Conservation (phyloP, 2,797 vertebrate species). For the Aulostomus chinensis region DNA sequence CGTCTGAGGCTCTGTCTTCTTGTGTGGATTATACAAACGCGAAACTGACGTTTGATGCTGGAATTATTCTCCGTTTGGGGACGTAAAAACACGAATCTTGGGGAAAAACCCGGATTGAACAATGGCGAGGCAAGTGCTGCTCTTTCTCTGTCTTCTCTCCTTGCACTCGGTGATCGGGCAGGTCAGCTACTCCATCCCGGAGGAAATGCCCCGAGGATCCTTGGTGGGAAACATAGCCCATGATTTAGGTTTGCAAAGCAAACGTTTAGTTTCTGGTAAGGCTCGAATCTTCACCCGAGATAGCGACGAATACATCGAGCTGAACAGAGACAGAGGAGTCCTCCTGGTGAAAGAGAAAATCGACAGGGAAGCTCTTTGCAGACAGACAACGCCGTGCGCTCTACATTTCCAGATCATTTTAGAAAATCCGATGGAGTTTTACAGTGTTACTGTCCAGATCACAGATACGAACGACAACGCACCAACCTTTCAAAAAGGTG, state of each 20-base stretch:
- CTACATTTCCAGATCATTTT: constrained; percentile 85
- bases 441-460: constrained; percentile 77
- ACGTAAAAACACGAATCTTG: too few relatives aligned
- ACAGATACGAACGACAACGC: constrained; percentile 68
- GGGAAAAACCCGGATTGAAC: constrained; percentile 40
- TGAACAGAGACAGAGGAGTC: constrained; percentile 82
- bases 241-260: constrained; percentile 68
- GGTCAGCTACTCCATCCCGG: constrained; percentile 85
- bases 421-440: constrained; percentile 86
- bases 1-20: too few relatives aligned
- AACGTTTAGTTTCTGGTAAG: constrained; percentile 73
- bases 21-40: too few relatives aligned
- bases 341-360: constrained; percentile 85
- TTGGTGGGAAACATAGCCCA: constrained; percentile 64
- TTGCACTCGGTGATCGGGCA: constrained; percentile 64
- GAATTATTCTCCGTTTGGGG: too few relatives aligned
- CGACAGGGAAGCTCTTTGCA: constrained; percentile 86
- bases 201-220: constrained; percentile 83
- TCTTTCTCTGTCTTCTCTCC: constrained; percentile 73
- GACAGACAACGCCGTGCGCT: constrained; percentile 75
- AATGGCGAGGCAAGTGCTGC: constrained; percentile 76
- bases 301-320: constrained; percentile 78
- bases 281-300: constrained; percentile 73
- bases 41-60: too few relatives aligned
- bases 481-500: constrained; percentile 59